These are phyloP conservation scores for Thymelicus acteon DNA, from an alignment of 2,888 invertebrate genomes.

Conservation along the genomic window DNA sequence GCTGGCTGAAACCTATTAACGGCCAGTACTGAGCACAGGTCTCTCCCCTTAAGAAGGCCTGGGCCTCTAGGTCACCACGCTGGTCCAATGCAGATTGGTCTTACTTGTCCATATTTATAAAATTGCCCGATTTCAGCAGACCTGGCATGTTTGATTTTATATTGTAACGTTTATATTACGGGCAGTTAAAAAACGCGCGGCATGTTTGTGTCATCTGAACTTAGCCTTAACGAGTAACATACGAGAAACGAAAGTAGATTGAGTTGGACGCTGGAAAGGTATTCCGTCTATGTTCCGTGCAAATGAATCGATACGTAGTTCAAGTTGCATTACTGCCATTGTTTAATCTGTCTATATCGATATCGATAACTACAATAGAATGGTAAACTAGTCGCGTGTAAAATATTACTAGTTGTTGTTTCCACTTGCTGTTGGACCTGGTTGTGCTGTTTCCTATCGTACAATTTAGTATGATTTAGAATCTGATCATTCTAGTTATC, in stretches of 20 bases:
- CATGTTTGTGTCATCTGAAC: background rate
- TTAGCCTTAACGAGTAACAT: constrained; percentile 36
- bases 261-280: constrained; percentile 43
- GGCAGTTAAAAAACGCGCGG: constrained; percentile 12
- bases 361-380: constrained; percentile 45
- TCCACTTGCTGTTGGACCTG: constrained; percentile 25
- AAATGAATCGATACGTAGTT: constrained; percentile 62
- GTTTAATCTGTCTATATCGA: constrained; percentile 59
- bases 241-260: constrained; percentile 39
- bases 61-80: too few species aligned
- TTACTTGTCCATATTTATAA: too few species aligned
- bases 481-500: background rate
- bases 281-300: constrained; percentile 76
- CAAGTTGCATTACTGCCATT: constrained; percentile 66
- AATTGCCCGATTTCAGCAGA: too few species aligned
- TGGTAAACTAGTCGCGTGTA: constrained; percentile 48
- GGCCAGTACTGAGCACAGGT: too few species aligned
- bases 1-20: too few species aligned
- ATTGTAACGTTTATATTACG: background rate
- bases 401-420: constrained; percentile 35
- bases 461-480: too few species aligned
- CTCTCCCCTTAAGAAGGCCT: too few species aligned
- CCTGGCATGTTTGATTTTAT: too few species aligned
- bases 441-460: background rate
- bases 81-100: too few species aligned